Base-by-base conservation (phyloP, 2,797 vertebrate genomes). In the Lutjanus argentimaculatus region DNA sequence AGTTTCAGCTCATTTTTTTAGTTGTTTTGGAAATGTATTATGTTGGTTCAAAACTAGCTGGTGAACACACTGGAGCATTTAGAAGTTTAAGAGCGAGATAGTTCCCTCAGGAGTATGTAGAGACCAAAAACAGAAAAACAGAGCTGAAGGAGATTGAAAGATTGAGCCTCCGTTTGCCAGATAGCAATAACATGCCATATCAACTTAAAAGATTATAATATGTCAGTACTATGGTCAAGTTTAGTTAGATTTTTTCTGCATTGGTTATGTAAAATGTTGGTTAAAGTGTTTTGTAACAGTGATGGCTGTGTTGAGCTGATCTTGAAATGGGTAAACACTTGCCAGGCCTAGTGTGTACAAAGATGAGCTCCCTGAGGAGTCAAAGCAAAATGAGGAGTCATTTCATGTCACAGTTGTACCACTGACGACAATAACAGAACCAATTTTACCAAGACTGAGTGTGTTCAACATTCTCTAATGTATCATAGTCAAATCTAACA, bases 221-320 rank as follows among this genome's bases (percentile, higher is more conserved):
- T 52, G 7, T 21, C 7, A 6, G 10, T 9, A 2, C 19, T 53
- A 2, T 53, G 9, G 52, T 52, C 49, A 40, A 52, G 15, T 48
- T 30, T 36, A 56, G 43, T 1, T 49, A 30, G 40, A 61, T 11
- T 4, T 2, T 36, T 40, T 25, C 45, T 8, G 30, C 49, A 6
- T 8, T 8, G 14, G 68, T 76, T 77, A 62, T 76, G 4, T 79
- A 65, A 67, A 82, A 52, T 68, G 55, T 82, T 82, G 57, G 22
- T 57, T 77, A 71, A 73, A 55, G 13, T 21, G 58, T 85, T 84
- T 80, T 57, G 46, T 70, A 84, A 73, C 51, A 0, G 22, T 1
- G 42, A 68, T 70, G n/a, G 25, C 46, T 16, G 14, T 65, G 46
- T 57, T 59, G 36, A 68, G 67, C 15, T 55, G 43, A 36, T 49